These are phyloP conservation scores for Alloplasta piceator DNA, from an alignment of 2,888 invertebrate species.

Conservation along the genomic window DNA sequence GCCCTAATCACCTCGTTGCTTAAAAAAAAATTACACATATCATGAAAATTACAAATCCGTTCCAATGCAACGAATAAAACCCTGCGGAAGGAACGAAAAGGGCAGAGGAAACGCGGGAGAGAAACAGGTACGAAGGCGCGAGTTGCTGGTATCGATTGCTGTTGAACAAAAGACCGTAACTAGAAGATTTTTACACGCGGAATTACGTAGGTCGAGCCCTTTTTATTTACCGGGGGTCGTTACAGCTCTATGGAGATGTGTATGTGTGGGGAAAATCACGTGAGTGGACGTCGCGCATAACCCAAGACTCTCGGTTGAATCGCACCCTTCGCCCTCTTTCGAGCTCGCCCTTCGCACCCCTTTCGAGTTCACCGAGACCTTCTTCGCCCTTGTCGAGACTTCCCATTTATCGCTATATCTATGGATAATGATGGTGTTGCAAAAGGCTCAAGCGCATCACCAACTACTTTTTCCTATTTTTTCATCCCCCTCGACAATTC, in stretches of 20 bases:
- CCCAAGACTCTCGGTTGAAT: constrained; percentile 33
- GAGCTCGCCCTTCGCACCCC: constrained; percentile 57
- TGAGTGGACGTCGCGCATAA: constrained; percentile 1
- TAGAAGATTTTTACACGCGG: no score
- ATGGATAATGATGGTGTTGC: background rate
- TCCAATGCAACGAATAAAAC: no score
- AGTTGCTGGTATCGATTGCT: no score
- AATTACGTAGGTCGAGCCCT: no score
- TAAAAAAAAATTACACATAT: no score
- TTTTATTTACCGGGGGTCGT: no score
- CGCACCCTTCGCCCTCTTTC: constrained; percentile 53
- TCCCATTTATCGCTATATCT: constrained; percentile 14
- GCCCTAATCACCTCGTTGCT: no score
- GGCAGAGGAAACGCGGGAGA: no score
- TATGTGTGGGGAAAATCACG: constrained; percentile 1
- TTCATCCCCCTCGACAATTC: constrained; percentile 40
- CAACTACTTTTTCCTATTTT: constrained; percentile 15
- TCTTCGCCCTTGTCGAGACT: constrained; percentile 58
- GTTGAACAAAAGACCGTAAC: no score
- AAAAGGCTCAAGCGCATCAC: constrained; percentile 12
- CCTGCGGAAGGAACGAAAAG: no score
- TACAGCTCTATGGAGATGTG: background rate
- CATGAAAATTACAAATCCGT: no score
- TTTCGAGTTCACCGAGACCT: constrained; percentile 61
- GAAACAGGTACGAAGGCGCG: no score